phyloP scores from a whole-genome alignment of 2,888 invertebrate species.

The Euplagia quadripunctaria region DNA sequence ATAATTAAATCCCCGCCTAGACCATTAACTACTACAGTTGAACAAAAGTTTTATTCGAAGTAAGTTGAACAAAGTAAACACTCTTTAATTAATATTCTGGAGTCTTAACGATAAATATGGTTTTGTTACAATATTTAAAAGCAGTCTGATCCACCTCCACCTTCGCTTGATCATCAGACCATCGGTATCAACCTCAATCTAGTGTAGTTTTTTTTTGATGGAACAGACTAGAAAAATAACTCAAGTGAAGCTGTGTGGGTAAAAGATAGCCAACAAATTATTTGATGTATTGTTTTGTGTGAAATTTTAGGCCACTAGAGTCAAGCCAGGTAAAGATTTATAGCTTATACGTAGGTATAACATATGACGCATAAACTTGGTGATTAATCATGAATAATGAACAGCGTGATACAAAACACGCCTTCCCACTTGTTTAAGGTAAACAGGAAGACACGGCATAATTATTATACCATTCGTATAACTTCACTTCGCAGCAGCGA shows the following conservation, averaged over 20 bases:
- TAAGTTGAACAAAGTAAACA: neutral
- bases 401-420: neutral
- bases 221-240: too few relatives aligned
- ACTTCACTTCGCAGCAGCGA: neutral
- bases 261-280: too few relatives aligned
- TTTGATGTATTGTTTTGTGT: too few relatives aligned
- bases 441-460: neutral
- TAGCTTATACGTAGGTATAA: neutral
- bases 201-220: too few relatives aligned
- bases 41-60: neutral
- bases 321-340: too few relatives aligned
- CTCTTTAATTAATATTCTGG: neutral
- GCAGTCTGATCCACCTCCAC: too few relatives aligned
- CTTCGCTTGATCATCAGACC: too few relatives aligned
- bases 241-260: too few relatives aligned
- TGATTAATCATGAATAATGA: neutral
- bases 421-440: neutral
- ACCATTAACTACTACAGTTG: neutral
- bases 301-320: too few relatives aligned
- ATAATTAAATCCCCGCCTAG: constrained; percentile 1
- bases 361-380: neutral
- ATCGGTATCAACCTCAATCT: too few relatives aligned
- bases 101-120: neutral
- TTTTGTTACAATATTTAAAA: too few relatives aligned
- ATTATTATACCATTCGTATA: constrained; percentile 6